Percentiles rank a stretch among this genome's conserved stretches.
phyloP scores from a whole-genome alignment of 2,797 vertebrate species.

The Trematomus bernacchii region DNA sequence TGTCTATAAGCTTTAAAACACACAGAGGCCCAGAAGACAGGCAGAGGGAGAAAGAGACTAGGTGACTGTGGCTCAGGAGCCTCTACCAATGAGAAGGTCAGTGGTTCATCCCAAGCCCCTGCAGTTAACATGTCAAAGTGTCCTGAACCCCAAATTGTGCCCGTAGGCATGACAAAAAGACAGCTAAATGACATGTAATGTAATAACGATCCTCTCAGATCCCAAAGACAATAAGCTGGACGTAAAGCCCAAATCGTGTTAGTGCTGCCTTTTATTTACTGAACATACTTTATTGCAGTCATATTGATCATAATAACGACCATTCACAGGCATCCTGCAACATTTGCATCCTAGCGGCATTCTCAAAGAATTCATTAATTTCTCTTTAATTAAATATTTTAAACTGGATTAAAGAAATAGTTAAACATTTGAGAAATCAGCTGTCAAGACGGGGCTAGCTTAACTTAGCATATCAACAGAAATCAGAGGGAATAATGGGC shows the following conservation, averaged over 20 bases:
- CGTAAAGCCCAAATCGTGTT: not conserved
- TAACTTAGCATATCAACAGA: not conserved
- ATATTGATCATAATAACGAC: not conserved
- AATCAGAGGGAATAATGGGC: not conserved
- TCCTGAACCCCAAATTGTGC: too few relatives aligned
- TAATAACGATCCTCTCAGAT: slow-evolving; percentile 2
- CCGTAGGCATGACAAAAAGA: too few relatives aligned
- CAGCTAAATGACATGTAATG: too few relatives aligned
- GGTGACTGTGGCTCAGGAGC: too few relatives aligned
- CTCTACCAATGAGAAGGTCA: too few relatives aligned
- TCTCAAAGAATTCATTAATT: not conserved
- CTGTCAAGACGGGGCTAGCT: not conserved
- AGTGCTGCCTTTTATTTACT: not conserved
- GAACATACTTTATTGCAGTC: not conserved
- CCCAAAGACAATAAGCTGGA: slow-evolving; percentile 18
- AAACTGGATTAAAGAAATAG: slow-evolving; percentile 1
- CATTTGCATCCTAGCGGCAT: too few relatives aligned
- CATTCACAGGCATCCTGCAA: not conserved
- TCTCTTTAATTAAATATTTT: not conserved
- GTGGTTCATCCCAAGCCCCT: too few relatives aligned
- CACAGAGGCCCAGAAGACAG: slow-evolving; percentile 28
- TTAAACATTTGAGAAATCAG: too few relatives aligned
- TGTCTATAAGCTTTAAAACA: slow-evolving; percentile 61
- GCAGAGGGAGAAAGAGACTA: slow-evolving; percentile 12
- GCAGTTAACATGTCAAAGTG: too few relatives aligned